Conservation (phyloP, 2,113 vertebrate genomes). For the Rhynchomys soricoides region DNA sequence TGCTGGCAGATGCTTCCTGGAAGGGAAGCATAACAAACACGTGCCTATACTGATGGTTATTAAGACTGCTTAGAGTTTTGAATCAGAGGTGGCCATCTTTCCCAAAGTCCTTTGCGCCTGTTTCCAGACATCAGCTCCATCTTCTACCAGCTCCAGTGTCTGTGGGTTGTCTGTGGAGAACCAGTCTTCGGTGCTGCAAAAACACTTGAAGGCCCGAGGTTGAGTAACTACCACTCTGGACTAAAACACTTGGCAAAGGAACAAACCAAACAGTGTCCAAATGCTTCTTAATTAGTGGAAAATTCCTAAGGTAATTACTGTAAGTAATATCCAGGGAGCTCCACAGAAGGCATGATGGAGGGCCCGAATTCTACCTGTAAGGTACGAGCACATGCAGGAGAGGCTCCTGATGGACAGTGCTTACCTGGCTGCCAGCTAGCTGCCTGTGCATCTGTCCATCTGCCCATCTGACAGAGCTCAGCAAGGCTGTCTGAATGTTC, state of each 20-base stretch:
- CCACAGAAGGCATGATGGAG: neutral
- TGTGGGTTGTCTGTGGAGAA: neutral
- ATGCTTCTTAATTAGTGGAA: slow-evolving; percentile 58
- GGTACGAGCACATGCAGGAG: neutral
- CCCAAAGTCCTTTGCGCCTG: neutral
- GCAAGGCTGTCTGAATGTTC: too few relatives aligned
- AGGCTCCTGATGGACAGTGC: neutral
- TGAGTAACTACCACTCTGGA: slow-evolving; percentile 20
- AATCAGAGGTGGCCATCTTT: neutral
- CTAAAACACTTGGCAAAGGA: slow-evolving; percentile 48
- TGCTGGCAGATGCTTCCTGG: neutral
- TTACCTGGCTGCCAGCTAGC: neutral
- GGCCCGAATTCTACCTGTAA: neutral
- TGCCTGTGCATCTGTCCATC: neutral
- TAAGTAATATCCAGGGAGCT: slow-evolving; percentile 1
- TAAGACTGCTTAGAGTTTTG: neutral
- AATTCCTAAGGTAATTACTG: slow-evolving; percentile 54
- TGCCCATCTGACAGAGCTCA: neutral
- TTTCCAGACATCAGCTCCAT: neutral
- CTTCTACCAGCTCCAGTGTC: neutral
- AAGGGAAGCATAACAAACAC: neutral
- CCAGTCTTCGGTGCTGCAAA: neutral
- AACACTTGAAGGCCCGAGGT: neutral
- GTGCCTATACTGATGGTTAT: neutral
- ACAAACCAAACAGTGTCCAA: slow-evolving; percentile 20